Evolutionary conservation across 2,113 vertebrate genomes (phyloP), one percentile per base, ranked within the genome.

Genomic region (Corythoichthys intestinalis): DNA sequence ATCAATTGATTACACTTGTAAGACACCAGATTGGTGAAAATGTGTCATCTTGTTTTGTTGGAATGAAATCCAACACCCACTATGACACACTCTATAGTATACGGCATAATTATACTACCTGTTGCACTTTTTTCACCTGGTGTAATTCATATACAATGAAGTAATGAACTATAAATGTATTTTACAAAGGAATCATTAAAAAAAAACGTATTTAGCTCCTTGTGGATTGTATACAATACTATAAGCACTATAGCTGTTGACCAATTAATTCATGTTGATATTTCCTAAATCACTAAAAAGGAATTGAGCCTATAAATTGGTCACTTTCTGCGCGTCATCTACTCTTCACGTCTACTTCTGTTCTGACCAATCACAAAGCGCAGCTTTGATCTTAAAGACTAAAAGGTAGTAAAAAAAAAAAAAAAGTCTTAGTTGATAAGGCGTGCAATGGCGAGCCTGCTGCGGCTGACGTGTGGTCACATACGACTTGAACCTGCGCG

Each of bases 341-440:
- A 28, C 20, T 28, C 20, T 28, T 28, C 20, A 28, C 2, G 41
- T 44, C 41, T 44, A 44, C 41, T 44, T 44, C 41, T 44, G 9
- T 8, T 44, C 28, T 8, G 50, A n/a, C 10, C 1, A 20, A 57
- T 12, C 5, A 56, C 38, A 7, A 2, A 11, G n/a, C 14, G 38
- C 17, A 28, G 69, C 70, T 74, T 70, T 74, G 70, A 65, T 64
- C 48, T 34, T 38, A 38, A 61, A 41, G 9, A n/a, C 35, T 17
- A n/a, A 4, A 41, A 2, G 49, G 17, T 20, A 39, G 39, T 28
- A 28, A 0, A 17, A 53, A 70, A 59, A 17, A 53, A 70, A 59
- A 58, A 77, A 62, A 9, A 17, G 15, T 0, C 9, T 5, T 67
- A 9, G 47, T 46, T 70, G 82, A 87, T 82, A 83, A 87, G 73